phyloP scores from a whole-genome alignment of 2,797 vertebrate species.

The Centroberyx gerrardi region DNA sequence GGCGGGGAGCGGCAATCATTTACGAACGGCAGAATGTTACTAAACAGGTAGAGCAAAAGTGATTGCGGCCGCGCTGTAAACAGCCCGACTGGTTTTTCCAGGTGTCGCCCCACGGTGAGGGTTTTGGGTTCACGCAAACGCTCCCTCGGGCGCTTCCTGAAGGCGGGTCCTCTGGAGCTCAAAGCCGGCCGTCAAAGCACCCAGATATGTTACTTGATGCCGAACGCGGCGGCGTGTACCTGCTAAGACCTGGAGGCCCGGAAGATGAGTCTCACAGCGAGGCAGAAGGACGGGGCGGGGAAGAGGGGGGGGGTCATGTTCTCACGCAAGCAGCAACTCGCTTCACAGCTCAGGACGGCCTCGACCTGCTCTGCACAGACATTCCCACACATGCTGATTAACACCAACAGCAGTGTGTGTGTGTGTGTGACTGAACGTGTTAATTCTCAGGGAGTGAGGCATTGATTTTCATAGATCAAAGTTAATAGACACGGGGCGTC shows the following conservation, averaged over 20 bases:
- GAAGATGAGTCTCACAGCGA: constrained; percentile 9
- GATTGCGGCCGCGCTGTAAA: constrained; percentile 46
- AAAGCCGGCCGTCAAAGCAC: constrained; percentile 51
- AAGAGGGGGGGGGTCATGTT: neutral
- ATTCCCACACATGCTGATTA: constrained; percentile 14
- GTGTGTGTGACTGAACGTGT: neutral
- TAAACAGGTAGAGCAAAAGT: constrained; percentile 51
- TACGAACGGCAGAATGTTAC: constrained; percentile 37
- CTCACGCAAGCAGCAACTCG: constrained; percentile 28
- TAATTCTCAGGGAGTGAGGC: neutral
- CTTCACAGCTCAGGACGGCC: constrained; percentile 22
- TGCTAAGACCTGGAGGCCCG: constrained; percentile 28
- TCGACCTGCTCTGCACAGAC: neutral
- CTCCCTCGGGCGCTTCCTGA: constrained; percentile 50
- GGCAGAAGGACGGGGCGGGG: neutral
- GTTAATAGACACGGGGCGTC: neutral
- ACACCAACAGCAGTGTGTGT: constrained; percentile 1
- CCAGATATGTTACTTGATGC: constrained; percentile 50
- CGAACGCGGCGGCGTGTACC: constrained; percentile 36
- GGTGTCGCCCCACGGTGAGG: constrained; percentile 38
- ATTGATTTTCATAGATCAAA: neutral
- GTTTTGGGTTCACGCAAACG: constrained; percentile 50
- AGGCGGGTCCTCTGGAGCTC: constrained; percentile 44
- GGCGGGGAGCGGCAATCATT: constrained; percentile 34
- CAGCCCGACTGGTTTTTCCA: constrained; percentile 70